A percentile compares a stretch with the other conserved stretches of the same genome.
phyloP scores from a whole-genome alignment of 2,797 vertebrate species.

The Zalophus californianus region DNA sequence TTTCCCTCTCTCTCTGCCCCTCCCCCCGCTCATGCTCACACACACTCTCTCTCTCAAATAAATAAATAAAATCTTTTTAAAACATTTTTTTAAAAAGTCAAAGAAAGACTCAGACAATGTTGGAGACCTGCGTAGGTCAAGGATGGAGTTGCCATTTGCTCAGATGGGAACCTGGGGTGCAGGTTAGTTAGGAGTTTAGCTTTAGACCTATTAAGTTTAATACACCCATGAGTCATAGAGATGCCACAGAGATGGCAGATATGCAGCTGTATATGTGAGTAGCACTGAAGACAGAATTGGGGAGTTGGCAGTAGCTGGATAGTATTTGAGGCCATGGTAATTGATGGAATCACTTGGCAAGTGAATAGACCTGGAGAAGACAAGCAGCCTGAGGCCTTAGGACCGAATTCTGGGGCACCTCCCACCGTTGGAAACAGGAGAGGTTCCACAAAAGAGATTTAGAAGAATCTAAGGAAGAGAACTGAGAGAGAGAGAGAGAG shows the following conservation, averaged over 20 bases:
- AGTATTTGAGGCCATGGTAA: neutral
- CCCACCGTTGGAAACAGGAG: neutral
- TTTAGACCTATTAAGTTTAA: neutral
- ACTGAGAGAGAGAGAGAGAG: neutral
- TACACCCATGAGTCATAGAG: neutral
- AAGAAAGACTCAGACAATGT: neutral
- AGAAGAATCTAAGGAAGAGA: neutral
- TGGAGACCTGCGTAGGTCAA: neutral
- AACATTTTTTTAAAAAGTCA: neutral
- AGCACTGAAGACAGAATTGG: neutral
- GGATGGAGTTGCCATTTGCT: neutral
- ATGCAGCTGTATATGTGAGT: neutral
- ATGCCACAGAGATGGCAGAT: neutral
- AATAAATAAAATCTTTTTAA: neutral
- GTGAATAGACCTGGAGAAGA: neutral
- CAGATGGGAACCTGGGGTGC: neutral
- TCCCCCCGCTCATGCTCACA: neutral
- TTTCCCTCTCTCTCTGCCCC: neutral
- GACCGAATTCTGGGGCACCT: neutral
- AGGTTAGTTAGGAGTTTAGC: slow-evolving; percentile 9
- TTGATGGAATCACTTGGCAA: neutral
- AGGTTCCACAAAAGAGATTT: neutral
- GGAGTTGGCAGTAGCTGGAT: neutral
- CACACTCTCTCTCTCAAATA: neutral
- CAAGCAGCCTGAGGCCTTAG: neutral